These are phyloP conservation scores for Anseranas semipalmata DNA, from an alignment of 2,113 vertebrate species.

Conservation along the genomic window DNA sequence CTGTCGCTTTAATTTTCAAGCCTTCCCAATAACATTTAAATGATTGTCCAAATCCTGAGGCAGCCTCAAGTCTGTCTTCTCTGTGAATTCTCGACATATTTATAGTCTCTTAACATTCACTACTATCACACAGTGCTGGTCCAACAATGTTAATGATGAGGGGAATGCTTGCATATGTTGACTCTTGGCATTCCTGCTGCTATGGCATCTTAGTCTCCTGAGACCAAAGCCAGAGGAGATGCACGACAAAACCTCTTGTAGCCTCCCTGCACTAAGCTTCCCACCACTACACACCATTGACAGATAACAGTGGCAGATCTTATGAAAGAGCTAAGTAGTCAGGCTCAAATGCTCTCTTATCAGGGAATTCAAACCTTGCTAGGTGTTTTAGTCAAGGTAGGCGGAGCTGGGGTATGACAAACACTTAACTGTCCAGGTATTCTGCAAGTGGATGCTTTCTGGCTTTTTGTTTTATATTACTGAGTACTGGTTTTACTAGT, in stretches of 20 bases:
- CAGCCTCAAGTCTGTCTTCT: neutral
- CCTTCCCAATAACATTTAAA: neutral
- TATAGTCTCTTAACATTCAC: slow-evolving; percentile 8
- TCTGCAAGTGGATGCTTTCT: neutral
- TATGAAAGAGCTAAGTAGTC: neutral
- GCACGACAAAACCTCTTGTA: slow-evolving; percentile 11
- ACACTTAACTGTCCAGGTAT: neutral
- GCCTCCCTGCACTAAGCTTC: neutral
- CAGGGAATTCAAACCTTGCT: neutral
- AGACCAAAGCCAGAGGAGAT: neutral
- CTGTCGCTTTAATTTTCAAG: neutral
- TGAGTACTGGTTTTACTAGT: neutral
- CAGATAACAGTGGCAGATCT: neutral
- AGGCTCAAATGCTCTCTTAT: neutral
- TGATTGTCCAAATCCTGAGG: neutral
- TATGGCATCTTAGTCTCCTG: neutral
- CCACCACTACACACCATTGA: neutral
- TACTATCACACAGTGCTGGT: neutral
- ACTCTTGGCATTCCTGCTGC: neutral
- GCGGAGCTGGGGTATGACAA: slow-evolving; percentile 7
- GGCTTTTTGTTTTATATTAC: neutral
- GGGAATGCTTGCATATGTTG: slow-evolving; percentile 39
- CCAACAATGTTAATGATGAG: neutral
- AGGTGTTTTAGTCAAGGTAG: neutral
- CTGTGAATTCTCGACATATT: slow-evolving; percentile 47